Base-by-base conservation (phyloP, 53 echinoderm and acorn worm genomes). In the Pentamera pediparva region DNA sequence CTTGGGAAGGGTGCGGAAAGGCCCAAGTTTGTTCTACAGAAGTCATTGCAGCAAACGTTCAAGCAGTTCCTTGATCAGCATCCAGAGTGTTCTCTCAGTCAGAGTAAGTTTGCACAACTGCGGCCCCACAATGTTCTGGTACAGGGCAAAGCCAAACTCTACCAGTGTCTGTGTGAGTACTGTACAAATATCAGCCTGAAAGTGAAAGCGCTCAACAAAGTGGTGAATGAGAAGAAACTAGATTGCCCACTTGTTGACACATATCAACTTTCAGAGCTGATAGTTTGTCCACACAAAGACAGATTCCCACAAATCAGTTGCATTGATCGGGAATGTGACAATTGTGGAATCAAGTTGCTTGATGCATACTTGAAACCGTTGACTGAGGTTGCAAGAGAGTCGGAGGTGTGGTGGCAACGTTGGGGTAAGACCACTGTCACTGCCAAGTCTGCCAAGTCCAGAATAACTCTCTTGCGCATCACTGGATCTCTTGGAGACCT, bases 91-190 rank as follows among this genome's bases (percentile, higher is more conserved):
- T 24, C 21, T 27, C 21, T 57, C 26, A 27, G 58, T 57, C 21
- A 4, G 27, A 24, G 24, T 21, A 5, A 57, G 26, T 57, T 57
- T 57, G 58, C 58, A 24, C 22, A 20, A 57, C 22, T 57, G 2
- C 21, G 26, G 21, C 58, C 58, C 19, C 2, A 20, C 58, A 57
- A 57, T 57, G 58, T 57, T 6, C 27, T 57, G 58, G 58, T 57
- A 24, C 58, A 57, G 27, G 58, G 22, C 12, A 57, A 57, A 27
- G 58, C 58, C 12, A 57, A 57, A 57, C 24, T 27, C 21, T 57
- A 57, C 58, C 58, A 57, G 28, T 57, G 58, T 57, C 28, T 57
- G 21, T 25, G 58, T 6, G 58, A 5, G 58, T 57, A 57, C 28
- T 57, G 26, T 27, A 57, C 58, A 4, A 57, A 57, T 25, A 57